Evolutionary conservation across 2,888 invertebrate genomes (phyloP).

Genomic region (Bellardia bayeri): DNA sequence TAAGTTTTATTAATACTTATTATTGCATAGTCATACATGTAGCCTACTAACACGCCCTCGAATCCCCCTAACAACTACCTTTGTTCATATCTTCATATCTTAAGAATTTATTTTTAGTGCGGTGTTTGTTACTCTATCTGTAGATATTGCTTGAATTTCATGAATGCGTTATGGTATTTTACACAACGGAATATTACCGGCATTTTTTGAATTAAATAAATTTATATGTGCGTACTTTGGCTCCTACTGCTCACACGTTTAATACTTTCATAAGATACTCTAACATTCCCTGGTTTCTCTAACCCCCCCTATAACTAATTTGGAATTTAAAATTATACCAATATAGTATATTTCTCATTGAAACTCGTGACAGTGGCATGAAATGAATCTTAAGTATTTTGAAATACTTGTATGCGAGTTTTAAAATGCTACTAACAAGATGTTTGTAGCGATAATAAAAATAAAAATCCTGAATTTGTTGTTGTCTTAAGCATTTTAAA

Average conservation of each 20-base stretch:
- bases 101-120: constrained; percentile 33
- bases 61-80: background rate
- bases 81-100: background rate
- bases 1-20: constrained; percentile 1
- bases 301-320: background rate
- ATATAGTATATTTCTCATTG: background rate
- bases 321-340: constrained; percentile 21
- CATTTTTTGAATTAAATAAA: constrained; percentile 30
- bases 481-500: constrained; percentile 9
- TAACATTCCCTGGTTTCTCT: background rate
- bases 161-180: constrained; percentile 10
- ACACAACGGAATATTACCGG: constrained; percentile 53
- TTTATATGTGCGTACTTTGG: background rate
- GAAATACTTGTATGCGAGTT: background rate
- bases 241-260: constrained; percentile 17
- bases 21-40: background rate
- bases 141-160: constrained; percentile 50
- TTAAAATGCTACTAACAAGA: background rate
- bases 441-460: background rate
- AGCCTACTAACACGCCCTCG: too few relatives aligned
- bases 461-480: constrained; percentile 2
- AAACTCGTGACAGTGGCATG: constrained; percentile 43
- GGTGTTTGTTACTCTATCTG: background rate
- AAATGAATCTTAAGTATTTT: background rate
- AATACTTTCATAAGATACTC: background rate